Evolutionary conservation across 1,140 invertebrate species (phyloP).

Genomic region (Dysdera silvatica): DNA sequence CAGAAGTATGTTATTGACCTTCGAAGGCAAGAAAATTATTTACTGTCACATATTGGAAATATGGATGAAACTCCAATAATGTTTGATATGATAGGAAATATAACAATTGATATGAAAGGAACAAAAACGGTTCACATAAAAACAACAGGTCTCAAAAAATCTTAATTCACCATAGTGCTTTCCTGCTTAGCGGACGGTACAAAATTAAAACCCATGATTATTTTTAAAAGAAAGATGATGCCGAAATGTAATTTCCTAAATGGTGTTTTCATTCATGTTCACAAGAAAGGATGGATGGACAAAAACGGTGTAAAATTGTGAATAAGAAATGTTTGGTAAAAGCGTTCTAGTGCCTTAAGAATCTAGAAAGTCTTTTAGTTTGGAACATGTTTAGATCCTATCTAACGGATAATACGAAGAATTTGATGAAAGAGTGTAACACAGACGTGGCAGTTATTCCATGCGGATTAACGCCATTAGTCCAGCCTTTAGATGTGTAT

Average conservation of each 20-base stretch:
- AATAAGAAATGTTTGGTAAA: conserved; percentile 29
- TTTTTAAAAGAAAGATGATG: conserved; percentile 36
- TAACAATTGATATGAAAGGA: no score
- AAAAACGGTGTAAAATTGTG: conserved; percentile 30
- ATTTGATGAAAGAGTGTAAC: neutral
- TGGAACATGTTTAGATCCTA: neutral
- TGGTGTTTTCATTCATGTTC: conserved; percentile 24
- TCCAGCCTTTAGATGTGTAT: neutral
- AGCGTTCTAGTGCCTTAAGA: neutral
- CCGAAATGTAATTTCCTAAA: conserved; percentile 22
- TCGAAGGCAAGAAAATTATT: no score
- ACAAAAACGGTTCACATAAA: no score
- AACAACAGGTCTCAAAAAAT: no score
- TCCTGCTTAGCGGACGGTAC: conserved; percentile 33
- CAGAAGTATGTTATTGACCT: no score
- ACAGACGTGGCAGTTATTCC: neutral
- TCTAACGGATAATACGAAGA: neutral
- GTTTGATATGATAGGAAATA: no score
- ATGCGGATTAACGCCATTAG: neutral
- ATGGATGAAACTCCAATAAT: no score
- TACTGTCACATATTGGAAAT: no score
- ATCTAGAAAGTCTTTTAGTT: neutral
- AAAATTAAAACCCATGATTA: conserved; percentile 36
- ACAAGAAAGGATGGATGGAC: conserved; percentile 35
- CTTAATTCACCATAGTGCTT: no score